A percentile compares a stretch with the other conserved stretches of the same genome.
phyloP scores from a whole-genome alignment of 2,113 vertebrate species.

The Gobio gobio region DNA sequence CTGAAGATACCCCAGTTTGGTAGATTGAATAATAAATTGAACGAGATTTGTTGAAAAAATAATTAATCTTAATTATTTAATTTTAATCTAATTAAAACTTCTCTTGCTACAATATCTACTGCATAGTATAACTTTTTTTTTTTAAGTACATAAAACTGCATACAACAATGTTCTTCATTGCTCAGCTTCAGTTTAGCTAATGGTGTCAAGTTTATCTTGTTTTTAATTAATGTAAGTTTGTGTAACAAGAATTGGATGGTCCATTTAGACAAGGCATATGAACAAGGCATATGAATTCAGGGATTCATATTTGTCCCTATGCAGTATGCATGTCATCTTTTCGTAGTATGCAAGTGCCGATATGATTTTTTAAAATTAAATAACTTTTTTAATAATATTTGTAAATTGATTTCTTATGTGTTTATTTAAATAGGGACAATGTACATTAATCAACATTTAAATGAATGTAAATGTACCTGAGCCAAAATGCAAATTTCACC shows the following conservation, averaged over 20 bases:
- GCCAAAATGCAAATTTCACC: neutral
- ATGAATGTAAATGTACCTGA: neutral
- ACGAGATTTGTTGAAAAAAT: neutral
- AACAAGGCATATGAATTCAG: neutral
- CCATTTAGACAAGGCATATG: neutral
- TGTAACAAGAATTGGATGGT: neutral
- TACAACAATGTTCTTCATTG: neutral
- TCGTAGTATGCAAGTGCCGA: too few relatives aligned
- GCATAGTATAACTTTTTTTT: neutral
- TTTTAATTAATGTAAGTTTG: neutral
- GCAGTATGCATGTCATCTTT: neutral
- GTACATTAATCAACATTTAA: too few relatives aligned
- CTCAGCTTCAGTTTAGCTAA: neutral
- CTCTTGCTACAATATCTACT: neutral
- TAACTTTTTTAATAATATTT: too few relatives aligned
- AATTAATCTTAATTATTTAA: too few relatives aligned
- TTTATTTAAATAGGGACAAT: too few relatives aligned
- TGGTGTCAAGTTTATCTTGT: neutral
- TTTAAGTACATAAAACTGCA: neutral
- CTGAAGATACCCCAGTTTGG: neutral
- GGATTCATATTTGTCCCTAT: neutral
- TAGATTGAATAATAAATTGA: neutral
- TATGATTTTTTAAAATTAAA: too few relatives aligned
- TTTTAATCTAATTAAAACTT: too few relatives aligned
- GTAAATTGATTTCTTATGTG: too few relatives aligned